Percentiles rank a stretch among this genome's conserved stretches.
Conservation (phyloP, 2,113 vertebrate genomes). For the Donacobius atricapilla region DNA sequence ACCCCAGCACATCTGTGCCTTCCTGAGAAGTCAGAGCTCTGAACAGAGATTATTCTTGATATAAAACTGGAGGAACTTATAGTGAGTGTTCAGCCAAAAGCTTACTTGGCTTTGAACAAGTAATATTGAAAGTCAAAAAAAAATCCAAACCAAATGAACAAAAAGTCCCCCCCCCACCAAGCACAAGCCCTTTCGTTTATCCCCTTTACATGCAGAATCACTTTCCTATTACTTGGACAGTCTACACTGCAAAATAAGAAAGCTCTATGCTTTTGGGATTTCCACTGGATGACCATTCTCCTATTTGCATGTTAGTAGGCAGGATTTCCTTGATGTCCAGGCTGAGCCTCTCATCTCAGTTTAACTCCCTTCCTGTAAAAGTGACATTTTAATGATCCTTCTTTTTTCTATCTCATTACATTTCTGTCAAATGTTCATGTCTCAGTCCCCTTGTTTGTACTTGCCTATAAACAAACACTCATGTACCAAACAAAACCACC, state of each 20-base stretch:
- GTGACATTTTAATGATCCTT: neutral
- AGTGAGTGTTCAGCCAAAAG: neutral
- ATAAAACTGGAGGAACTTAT: neutral
- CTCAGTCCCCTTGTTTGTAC: neutral
- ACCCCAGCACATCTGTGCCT: neutral
- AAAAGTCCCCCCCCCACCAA: fast-evolving
- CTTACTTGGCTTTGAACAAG: neutral
- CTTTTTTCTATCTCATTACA: neutral
- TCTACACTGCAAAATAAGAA: neutral
- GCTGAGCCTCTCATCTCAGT: neutral
- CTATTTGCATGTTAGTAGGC: neutral
- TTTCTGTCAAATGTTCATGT: neutral
- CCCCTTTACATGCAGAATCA: neutral
- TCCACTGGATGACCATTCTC: neutral
- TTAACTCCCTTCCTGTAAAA: neutral
- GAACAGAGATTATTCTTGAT: no score
- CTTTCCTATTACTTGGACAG: neutral
- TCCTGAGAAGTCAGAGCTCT: neutral
- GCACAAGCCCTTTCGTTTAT: neutral
- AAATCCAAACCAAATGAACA: neutral
- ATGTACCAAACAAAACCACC: neutral
- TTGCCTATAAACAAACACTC: neutral
- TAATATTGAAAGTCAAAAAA: neutral
- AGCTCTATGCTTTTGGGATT: neutral
- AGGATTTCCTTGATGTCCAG: neutral